These are phyloP conservation scores for Bufotes viridis DNA, from an alignment of 2,797 vertebrate species.

Conservation along the genomic window DNA sequence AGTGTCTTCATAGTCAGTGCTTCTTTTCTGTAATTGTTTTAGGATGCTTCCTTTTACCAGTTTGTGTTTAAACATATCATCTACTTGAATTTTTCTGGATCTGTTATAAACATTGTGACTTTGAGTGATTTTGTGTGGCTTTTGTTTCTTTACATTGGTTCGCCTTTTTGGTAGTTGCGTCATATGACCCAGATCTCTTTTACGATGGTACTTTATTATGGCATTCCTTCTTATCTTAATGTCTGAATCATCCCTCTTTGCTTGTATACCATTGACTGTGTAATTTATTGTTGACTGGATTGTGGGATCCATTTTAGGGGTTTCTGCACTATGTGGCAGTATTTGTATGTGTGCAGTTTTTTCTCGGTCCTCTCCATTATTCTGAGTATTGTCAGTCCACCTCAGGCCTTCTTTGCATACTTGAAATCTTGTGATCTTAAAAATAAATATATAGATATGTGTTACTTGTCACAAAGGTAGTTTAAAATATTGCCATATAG, in stretches of 20 bases:
- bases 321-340: background rate
- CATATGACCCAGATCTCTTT: background rate
- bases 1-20: background rate
- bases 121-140: background rate
- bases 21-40: constrained; percentile 42
- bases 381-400: too few relatives aligned
- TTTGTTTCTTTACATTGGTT: constrained; percentile 8
- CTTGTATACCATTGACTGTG: background rate
- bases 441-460: background rate
- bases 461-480: background rate
- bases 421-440: constrained; percentile 1
- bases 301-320: background rate
- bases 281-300: background rate
- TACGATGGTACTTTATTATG: background rate
- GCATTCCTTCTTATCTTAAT: background rate
- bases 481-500: background rate
- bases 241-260: background rate
- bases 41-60: background rate
- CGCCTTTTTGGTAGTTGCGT: background rate
- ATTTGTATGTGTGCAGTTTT: background rate
- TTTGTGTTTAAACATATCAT: background rate
- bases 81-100: background rate
- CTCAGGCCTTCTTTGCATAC: background rate
- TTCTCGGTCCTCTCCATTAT: background rate
- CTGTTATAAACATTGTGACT: constrained; percentile 1